phyloP scores from a whole-genome alignment of 1,140 invertebrate genomes.

The Pantala flavescens region DNA sequence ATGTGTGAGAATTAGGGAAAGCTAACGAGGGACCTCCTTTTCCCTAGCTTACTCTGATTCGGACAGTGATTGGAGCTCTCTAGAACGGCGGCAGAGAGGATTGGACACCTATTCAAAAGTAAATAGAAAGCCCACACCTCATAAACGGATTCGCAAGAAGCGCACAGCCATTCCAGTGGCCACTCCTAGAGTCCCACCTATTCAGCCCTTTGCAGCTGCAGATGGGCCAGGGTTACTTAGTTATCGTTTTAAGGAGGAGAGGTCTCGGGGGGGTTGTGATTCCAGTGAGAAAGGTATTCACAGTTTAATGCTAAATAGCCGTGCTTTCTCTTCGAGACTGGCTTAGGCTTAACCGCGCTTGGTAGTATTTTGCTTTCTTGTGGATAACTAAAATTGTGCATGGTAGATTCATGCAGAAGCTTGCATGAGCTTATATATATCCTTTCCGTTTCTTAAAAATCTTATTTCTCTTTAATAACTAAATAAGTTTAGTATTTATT shows the following conservation, averaged over 20 bases:
- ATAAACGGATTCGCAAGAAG: slow-evolving; percentile 67
- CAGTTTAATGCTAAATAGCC: neutral
- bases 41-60: slow-evolving; percentile 66
- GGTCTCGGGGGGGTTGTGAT: slow-evolving; percentile 23
- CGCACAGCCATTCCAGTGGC: slow-evolving; percentile 69
- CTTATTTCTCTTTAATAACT: too few species aligned
- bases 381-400: too few species aligned
- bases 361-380: too few species aligned
- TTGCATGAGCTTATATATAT: too few species aligned
- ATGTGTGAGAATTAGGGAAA: too few species aligned
- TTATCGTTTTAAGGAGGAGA: slow-evolving; percentile 23
- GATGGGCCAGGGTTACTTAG: slow-evolving; percentile 20
- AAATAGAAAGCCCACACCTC: slow-evolving; percentile 59
- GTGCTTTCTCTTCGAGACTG: too few species aligned
- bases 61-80: slow-evolving; percentile 75
- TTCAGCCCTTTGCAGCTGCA: slow-evolving; percentile 24
- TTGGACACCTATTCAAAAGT: slow-evolving; percentile 51
- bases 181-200: slow-evolving; percentile 66
- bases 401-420: too few species aligned
- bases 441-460: too few species aligned
- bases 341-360: too few species aligned
- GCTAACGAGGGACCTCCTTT: slow-evolving; percentile 12
- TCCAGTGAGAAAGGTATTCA: slow-evolving; percentile 31
- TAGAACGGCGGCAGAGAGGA: slow-evolving; percentile 55
- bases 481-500: too few species aligned